Base-by-base conservation (phyloP, 2,888 invertebrate species). In the Ornithoptera alexandrae region DNA sequence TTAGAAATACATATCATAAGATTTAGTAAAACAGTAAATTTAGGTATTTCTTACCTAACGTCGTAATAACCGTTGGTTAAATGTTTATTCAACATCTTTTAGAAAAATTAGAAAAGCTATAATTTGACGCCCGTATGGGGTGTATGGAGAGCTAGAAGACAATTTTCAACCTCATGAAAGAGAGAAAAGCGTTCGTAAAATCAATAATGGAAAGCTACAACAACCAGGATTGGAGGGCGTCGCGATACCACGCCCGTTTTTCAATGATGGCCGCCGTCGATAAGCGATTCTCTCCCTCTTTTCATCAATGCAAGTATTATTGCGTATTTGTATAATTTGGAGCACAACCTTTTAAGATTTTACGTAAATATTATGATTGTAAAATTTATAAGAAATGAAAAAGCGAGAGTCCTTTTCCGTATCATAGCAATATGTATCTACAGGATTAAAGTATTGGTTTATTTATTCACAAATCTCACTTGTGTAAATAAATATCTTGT, bases 201-300 rank as follows among this genome's bases (percentile, higher is more conserved):
- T 90, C 90, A 79, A 90, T 90, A 88, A 73, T 72, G 81, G 83
- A 81, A 87, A 86, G 85, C 30, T 30, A 80, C 83, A 75, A 72
- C 72, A 71, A 71, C 71, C 58, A 70, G 81, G 80, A 88, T 88
- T 87, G 89, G 87, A 79, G 81, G 82, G 82, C 85, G 84, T 80
- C 82, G 80, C 78, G 81, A 78, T 80, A 84, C 80, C 79, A 80
- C 78, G 79, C 84, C 87, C 88, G 83, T 84, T 84, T 79, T 75
- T 72, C 73, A 84, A 88, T 77, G 77, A 90, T 91, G 90, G 91
- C 90, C 79, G 90, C 82, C 86, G 74, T 62, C 68, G 74, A 62
- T 72, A 68, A 64, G 39, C 62, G 60, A 68, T 57, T 70, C 72
- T 73, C 73, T 71, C 73, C 74, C 74, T 75, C 74, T 77, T 58